Conservation (phyloP, 2,113 vertebrate genomes). For the Barbus barbus region DNA sequence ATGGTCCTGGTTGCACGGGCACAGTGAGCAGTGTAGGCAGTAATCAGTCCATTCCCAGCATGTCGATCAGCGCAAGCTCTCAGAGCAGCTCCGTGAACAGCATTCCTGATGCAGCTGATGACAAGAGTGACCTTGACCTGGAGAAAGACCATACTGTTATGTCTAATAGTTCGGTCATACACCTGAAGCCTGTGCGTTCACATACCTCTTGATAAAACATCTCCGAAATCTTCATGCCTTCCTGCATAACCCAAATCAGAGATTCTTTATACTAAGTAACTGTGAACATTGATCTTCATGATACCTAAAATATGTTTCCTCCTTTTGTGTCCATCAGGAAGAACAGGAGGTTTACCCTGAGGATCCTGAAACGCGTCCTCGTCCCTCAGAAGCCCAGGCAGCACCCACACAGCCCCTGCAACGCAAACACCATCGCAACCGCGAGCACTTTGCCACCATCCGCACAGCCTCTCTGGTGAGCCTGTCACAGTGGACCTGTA, state of each 20-base stretch:
- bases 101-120: slow-evolving; percentile 91
- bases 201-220: not conserved
- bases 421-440: slow-evolving; percentile 91
- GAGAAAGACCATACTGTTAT: slow-evolving; percentile 97
- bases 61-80: slow-evolving; percentile 99
- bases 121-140: slow-evolving; percentile 94
- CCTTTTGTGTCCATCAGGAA: slow-evolving; percentile 63
- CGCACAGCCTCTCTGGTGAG: slow-evolving; percentile 94
- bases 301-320: not conserved
- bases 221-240: not conserved
- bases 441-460: slow-evolving; percentile 98
- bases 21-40: slow-evolving; percentile 99
- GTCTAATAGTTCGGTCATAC: slow-evolving; percentile 98
- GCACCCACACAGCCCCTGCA: slow-evolving; percentile 83
- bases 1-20: slow-evolving; percentile 87
- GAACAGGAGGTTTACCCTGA: slow-evolving; percentile 86
- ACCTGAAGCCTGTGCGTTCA: slow-evolving; percentile 88
- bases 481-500: not conserved
- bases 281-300: not conserved
- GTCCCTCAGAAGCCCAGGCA: slow-evolving; percentile 85
- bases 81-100: slow-evolving; percentile 99
- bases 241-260: not conserved
- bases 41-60: slow-evolving; percentile 98
- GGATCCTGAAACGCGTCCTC: slow-evolving; percentile 81
- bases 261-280: not conserved